These are phyloP conservation scores for Oryzias celebensis DNA, from an alignment of 2,113 vertebrate genomes.

Conservation along the genomic window DNA sequence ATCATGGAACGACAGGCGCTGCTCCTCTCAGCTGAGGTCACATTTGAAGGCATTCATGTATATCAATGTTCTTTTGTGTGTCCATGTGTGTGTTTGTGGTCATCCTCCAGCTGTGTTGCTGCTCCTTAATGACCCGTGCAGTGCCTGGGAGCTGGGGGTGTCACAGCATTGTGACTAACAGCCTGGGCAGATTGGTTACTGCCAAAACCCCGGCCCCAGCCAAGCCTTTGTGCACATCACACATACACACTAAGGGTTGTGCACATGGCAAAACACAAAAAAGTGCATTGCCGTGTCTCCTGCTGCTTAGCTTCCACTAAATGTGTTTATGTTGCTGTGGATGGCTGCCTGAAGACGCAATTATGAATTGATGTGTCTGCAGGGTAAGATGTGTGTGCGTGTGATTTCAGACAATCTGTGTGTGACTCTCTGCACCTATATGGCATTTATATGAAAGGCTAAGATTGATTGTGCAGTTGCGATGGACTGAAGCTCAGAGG, in stretches of 20 bases:
- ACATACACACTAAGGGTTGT: conserved; percentile 2
- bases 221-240: conserved; percentile 25
- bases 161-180: conserved; percentile 66
- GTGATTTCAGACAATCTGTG: conserved; percentile 16
- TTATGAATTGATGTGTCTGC: conserved; percentile 59
- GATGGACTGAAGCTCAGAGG: conserved; percentile 8
- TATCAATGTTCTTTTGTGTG: conserved; percentile 27
- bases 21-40: conserved; percentile 32
- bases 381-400: conserved; percentile 24
- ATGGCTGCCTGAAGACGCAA: conserved; percentile 58
- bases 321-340: conserved; percentile 64
- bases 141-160: conserved; percentile 51
- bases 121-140: conserved; percentile 70
- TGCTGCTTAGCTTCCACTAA: conserved; percentile 49
- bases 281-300: conserved; percentile 23
- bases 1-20: conserved; percentile 4
- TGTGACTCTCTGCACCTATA: conserved; percentile 19
- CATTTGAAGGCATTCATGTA: conserved; percentile 29
- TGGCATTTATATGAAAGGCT: conserved; percentile 19
- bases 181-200: conserved; percentile 52
- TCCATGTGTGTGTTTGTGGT: conserved; percentile 34
- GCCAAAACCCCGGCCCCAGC: conserved; percentile 42
- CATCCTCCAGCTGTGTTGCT: conserved; percentile 51
- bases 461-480: conserved; percentile 33
- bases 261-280: not conserved